These are phyloP conservation scores for Epinotia brunnichana DNA, from an alignment of 2,888 invertebrate species.

Conservation along the genomic window DNA sequence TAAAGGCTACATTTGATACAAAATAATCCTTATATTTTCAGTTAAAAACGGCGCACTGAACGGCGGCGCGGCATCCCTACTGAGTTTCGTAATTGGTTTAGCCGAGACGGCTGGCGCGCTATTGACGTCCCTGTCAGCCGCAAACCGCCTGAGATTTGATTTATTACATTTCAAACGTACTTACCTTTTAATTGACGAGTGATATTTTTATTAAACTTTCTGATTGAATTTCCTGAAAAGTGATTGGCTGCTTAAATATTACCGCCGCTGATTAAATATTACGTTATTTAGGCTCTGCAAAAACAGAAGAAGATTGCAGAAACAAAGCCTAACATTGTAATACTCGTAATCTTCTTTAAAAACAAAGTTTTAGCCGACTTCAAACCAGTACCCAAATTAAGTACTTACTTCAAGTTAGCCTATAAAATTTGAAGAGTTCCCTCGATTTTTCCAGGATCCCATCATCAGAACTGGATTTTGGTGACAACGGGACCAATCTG, in stretches of 20 bases:
- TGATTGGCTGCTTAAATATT: not conserved
- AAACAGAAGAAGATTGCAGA: no score
- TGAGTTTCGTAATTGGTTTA: constrained; percentile 65
- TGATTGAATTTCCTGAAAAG: not conserved
- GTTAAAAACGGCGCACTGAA: constrained; percentile 25
- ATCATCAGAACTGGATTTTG: no score
- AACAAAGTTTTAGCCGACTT: no score
- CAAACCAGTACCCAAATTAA: no score
- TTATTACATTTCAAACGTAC: constrained; percentile 51
- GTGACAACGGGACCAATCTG: no score
- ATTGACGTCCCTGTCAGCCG: constrained; percentile 62
- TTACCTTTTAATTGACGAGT: constrained; percentile 20
- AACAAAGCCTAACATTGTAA: no score
- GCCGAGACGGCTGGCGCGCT: constrained; percentile 46
- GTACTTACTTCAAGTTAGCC: no score
- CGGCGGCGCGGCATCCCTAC: constrained; percentile 44
- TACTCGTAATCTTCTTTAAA: no score
- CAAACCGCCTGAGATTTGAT: constrained; percentile 54
- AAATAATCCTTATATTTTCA: constrained; percentile 10
- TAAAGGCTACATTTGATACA: not conserved
- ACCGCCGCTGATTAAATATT: not conserved
- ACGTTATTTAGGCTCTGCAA: no score
- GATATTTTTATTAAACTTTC: not conserved
- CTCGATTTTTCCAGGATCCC: no score
- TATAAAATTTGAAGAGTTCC: no score